A percentile compares a stretch with the other conserved stretches of the same genome.
These are phyloP conservation scores for Diarsia brunnea DNA, from an alignment of 2,888 invertebrate species.

Conservation along the genomic window DNA sequence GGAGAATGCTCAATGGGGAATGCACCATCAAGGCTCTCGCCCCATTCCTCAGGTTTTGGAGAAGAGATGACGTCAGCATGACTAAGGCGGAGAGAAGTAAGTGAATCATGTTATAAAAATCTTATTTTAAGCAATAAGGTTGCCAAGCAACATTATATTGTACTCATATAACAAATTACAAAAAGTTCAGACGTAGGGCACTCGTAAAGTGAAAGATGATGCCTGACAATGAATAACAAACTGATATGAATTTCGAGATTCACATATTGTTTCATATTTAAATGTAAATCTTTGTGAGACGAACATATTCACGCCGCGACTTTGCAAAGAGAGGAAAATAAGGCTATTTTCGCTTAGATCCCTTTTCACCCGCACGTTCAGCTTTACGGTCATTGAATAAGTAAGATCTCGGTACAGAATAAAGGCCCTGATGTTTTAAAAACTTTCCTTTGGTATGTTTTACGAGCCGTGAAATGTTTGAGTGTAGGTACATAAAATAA, in stretches of 20 bases:
- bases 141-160: background rate
- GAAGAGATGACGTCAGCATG: conserved; percentile 93
- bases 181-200: conserved; percentile 7
- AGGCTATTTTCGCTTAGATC: conserved; percentile 35
- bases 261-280: conserved; percentile 43
- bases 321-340: conserved; percentile 47
- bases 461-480: conserved; percentile 39
- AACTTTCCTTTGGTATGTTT: conserved; percentile 24
- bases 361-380: conserved; percentile 43
- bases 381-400: conserved; percentile 59
- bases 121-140: background rate
- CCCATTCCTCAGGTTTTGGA: conserved; percentile 93
- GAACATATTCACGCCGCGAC: conserved; percentile 36
- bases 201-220: conserved; percentile 25
- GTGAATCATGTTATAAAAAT: conserved; percentile 69
- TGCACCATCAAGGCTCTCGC: conserved; percentile 90
- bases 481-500: conserved; percentile 25
- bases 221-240: conserved; percentile 28
- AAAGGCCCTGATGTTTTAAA: conserved; percentile 27
- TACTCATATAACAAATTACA: conserved; percentile 17
- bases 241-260: conserved; percentile 30
- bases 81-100: conserved; percentile 95
- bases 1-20: conserved; percentile 83
- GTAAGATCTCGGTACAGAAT: conserved; percentile 42
- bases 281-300: conserved; percentile 21